Evolutionary conservation across 2,888 invertebrate species (phyloP).

Genomic region (Tryphoninae sp.): DNA sequence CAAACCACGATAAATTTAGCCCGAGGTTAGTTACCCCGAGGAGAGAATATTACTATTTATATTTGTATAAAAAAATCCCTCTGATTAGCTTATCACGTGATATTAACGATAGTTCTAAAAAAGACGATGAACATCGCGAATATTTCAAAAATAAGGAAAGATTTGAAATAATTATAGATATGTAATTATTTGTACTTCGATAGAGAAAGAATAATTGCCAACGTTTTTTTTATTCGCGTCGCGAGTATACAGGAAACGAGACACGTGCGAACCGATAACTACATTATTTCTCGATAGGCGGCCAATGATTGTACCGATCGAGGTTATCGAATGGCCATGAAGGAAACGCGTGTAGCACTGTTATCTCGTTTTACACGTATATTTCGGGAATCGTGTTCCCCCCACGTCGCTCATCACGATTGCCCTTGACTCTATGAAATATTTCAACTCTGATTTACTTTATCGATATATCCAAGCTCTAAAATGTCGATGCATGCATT

Average conservation of each 20-base stretch:
- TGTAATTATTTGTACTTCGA: background rate
- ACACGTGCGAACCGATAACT: background rate
- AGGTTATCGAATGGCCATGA: background rate
- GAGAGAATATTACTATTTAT: no score
- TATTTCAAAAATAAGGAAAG: background rate
- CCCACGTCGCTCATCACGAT: background rate
- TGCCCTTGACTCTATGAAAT: conserved; percentile 19
- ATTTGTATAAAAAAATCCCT: no score
- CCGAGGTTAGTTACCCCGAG: no score
- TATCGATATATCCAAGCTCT: no score
- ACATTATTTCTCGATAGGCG: background rate
- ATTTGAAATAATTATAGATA: background rate
- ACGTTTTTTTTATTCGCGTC: background rate
- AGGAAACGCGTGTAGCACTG: background rate
- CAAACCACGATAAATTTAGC: no score
- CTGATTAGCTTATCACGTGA: no score
- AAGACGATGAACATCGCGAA: no score
- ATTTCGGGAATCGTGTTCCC: conserved; percentile 1
- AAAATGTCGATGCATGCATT: no score
- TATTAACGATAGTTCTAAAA: no score
- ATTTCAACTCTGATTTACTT: background rate
- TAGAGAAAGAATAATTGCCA: background rate
- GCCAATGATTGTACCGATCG: background rate
- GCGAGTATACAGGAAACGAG: background rate
- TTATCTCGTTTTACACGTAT: background rate